phyloP scores from a whole-genome alignment of 2,113 vertebrate genomes.

The Cololabis saira region DNA sequence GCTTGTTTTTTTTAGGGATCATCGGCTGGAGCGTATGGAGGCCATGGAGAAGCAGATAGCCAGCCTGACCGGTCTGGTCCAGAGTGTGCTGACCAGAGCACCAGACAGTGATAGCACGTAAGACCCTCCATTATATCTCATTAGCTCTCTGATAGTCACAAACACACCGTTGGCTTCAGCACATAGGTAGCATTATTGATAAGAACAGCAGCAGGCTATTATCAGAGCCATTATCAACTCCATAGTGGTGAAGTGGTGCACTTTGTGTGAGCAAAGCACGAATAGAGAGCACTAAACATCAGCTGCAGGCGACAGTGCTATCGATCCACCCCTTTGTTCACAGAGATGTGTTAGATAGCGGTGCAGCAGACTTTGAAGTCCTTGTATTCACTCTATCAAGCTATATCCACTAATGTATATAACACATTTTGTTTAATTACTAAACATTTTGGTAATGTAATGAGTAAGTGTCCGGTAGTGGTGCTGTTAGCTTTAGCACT shows the following conservation, averaged over 20 bases:
- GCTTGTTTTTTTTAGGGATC: constrained; percentile 57
- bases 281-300: constrained; percentile 31
- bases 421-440: constrained; percentile 31
- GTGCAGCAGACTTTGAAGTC: constrained; percentile 22
- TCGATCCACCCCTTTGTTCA: constrained; percentile 43
- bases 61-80: constrained; percentile 95
- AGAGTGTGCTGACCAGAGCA: constrained; percentile 93
- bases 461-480: constrained; percentile 41
- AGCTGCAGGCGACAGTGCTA: constrained; percentile 28
- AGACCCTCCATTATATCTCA: constrained; percentile 54
- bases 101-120: constrained; percentile 95
- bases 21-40: constrained; percentile 93
- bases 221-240: constrained; percentile 54
- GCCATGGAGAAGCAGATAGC: constrained; percentile 99
- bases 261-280: constrained; percentile 35
- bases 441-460: constrained; percentile 25
- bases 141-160: constrained; percentile 34
- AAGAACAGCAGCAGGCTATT: constrained; percentile 35
- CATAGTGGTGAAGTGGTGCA: constrained; percentile 42
- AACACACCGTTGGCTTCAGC: constrained; percentile 28
- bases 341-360: constrained; percentile 17
- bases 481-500: constrained; percentile 79
- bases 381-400: constrained; percentile 8
- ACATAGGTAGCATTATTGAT: constrained; percentile 50
- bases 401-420: constrained; percentile 10